Percentiles rank a stretch among this genome's conserved stretches.
phyloP scores from a whole-genome alignment of 2,113 vertebrate genomes.

The Bothrops jararaca region DNA sequence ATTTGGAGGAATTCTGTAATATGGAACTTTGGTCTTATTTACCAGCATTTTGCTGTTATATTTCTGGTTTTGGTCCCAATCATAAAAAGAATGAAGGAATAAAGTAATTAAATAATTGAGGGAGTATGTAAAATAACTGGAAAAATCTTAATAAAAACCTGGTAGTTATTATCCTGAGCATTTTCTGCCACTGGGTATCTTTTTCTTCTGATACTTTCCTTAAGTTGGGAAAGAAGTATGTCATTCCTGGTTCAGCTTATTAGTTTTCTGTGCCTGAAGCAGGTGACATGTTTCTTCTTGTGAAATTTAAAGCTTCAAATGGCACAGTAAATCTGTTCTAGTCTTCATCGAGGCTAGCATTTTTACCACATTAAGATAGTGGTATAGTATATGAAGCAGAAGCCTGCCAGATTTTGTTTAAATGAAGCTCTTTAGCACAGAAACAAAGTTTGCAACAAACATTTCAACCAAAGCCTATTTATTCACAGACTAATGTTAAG shows the following conservation, averaged over 20 bases:
- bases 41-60: background rate
- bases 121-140: background rate
- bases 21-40: background rate
- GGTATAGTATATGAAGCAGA: background rate
- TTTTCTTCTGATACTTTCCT: background rate
- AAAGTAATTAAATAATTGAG: background rate
- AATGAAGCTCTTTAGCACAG: background rate
- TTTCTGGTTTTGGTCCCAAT: background rate
- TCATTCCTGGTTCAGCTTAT: conserved; percentile 1
- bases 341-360: background rate
- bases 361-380: background rate
- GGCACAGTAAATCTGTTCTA: background rate
- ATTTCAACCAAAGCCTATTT: background rate
- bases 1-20: background rate
- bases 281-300: conserved; percentile 14
- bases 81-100: background rate
- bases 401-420: background rate
- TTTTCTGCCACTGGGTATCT: background rate
- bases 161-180: background rate
- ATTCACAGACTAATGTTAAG: background rate
- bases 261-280: conserved; percentile 17
- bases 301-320: conserved; percentile 13
- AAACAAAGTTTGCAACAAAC: background rate
- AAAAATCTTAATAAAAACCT: background rate
- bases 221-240: background rate